Evolutionary conservation across 2,113 vertebrate genomes (phyloP).

Genomic region (Sapayoa aenigma): DNA sequence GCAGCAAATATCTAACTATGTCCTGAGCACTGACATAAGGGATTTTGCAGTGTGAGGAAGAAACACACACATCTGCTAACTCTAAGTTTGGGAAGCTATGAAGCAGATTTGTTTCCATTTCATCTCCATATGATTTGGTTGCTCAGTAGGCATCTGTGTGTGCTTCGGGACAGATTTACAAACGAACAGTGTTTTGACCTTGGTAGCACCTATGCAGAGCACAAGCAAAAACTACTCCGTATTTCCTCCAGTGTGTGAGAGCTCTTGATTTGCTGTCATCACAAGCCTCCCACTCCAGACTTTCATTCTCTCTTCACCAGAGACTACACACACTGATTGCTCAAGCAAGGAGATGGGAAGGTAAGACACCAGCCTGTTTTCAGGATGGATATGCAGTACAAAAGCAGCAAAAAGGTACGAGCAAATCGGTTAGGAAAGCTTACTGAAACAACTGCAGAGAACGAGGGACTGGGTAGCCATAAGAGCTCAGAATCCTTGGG

Average conservation of each 20-base stretch:
- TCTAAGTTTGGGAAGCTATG: not conserved
- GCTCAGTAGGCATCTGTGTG: not conserved
- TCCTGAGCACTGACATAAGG: not conserved
- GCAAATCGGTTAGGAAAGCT: not conserved
- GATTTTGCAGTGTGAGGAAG: not conserved
- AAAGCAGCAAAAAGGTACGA: not conserved
- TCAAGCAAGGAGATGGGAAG: not conserved
- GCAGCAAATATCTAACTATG: not conserved
- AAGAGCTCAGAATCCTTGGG: not conserved
- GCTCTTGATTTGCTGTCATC: not conserved
- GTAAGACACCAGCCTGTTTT: not conserved
- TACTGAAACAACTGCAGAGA: not conserved
- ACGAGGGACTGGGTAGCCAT: not conserved
- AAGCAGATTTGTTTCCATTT: slow-evolving; percentile 51
- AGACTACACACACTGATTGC: not conserved
- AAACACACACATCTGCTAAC: slow-evolving; percentile 10
- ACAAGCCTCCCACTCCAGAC: slow-evolving; percentile 13
- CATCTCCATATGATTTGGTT: slow-evolving; percentile 2
- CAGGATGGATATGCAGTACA: not conserved
- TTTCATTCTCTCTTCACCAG: not conserved
- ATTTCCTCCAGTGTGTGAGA: not conserved
- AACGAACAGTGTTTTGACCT: not conserved
- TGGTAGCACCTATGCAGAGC: not conserved
- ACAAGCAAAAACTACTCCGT: not conserved
- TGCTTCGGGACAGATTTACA: slow-evolving; percentile 21